phyloP scores from a whole-genome alignment of 2,797 vertebrate genomes.

The Gadopsis bispinosus region DNA sequence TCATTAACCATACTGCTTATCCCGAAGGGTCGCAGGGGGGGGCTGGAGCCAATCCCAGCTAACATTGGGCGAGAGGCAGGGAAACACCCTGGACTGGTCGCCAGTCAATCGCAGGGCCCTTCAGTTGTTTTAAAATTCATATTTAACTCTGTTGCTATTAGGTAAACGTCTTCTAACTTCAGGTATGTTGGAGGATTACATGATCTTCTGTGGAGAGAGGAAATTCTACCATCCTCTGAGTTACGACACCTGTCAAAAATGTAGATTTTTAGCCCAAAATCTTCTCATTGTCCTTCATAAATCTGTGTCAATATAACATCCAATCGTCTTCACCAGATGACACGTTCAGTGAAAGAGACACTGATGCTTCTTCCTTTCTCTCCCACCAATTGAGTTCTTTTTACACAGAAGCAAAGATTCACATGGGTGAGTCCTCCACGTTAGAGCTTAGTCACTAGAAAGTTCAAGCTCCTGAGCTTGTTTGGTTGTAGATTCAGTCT shows the following conservation, averaged over 20 bases:
- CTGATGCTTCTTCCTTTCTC: not conserved
- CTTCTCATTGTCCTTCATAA: not conserved
- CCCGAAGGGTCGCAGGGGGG: too few species aligned
- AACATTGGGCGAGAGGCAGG: too few species aligned
- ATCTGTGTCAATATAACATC: not conserved
- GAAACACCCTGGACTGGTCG: too few species aligned
- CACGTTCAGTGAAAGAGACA: not conserved
- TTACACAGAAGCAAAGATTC: not conserved
- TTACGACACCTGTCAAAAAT: not conserved
- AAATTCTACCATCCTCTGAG: not conserved
- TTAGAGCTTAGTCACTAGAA: not conserved
- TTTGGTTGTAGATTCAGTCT: constrained; percentile 29
- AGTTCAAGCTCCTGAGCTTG: constrained; percentile 55
- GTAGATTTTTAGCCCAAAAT: not conserved
- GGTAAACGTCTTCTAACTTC: not conserved
- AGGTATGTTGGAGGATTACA: not conserved
- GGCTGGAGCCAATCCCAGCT: too few species aligned
- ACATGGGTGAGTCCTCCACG: not conserved
- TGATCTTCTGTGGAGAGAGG: not conserved
- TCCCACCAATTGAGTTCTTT: not conserved
- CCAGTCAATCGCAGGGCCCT: too few species aligned
- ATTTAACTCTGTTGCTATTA: not conserved
- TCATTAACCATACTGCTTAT: too few species aligned
- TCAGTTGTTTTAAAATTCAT: not conserved
- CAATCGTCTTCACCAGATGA: not conserved